These are phyloP conservation scores for Athrips mouffetella DNA, from an alignment of 2,888 invertebrate genomes.

Conservation along the genomic window DNA sequence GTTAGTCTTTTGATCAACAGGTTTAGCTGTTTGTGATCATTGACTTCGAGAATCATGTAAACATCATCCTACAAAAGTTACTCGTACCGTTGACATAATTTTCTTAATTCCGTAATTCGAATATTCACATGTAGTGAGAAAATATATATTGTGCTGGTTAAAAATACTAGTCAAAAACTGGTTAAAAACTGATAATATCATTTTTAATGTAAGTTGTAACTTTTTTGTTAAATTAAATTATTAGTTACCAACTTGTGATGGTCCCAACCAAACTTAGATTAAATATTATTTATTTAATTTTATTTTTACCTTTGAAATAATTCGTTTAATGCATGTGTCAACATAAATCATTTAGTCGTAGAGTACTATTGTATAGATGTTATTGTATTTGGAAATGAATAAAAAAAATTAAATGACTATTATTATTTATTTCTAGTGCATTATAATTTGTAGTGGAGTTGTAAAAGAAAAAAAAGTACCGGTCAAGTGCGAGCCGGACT, in stretches of 20 bases:
- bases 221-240: conserved; percentile 15
- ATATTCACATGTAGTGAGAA: background rate
- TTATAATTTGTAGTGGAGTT: no score
- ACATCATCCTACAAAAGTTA: no score
- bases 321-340: conserved; percentile 60
- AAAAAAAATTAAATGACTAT: conserved; percentile 56
- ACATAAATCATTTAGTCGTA: conserved; percentile 71
- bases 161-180: background rate
- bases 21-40: no score
- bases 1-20: no score
- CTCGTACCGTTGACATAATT: no score
- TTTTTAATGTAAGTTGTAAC: conserved; percentile 13
- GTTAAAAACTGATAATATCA: background rate
- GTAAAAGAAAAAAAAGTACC: no score
- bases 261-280: conserved; percentile 35
- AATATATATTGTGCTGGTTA: conserved; percentile 22
- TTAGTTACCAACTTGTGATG: conserved; percentile 46
- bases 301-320: conserved; percentile 3
- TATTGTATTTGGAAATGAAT: conserved; percentile 77
- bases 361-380: conserved; percentile 77
- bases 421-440: conserved; percentile 29
- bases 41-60: no score
- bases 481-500: no score
- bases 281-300: conserved; percentile 31
- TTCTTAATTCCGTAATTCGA: background rate